These are phyloP conservation scores for Drosophila parabipectinata DNA, from an alignment of 1,140 invertebrate species.

Conservation along the genomic window DNA sequence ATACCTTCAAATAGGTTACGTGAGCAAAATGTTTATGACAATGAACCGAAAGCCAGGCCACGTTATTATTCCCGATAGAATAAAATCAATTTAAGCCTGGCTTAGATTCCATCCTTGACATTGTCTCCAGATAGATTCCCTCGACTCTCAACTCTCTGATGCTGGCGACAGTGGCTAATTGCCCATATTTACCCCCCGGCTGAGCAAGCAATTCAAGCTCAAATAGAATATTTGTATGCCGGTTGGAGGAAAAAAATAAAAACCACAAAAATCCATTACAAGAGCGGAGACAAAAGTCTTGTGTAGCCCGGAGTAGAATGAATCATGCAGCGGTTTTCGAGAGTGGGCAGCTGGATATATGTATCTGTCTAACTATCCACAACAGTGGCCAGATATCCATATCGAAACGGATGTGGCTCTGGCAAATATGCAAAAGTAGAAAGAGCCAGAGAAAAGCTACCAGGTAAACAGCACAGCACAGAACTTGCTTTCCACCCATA, in stretches of 20 bases:
- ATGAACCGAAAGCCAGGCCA: constrained; percentile 22
- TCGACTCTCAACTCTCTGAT: constrained; percentile 6
- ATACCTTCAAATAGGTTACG: constrained; percentile 45
- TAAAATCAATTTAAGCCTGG: constrained; percentile 8
- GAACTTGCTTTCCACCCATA: constrained; percentile 44
- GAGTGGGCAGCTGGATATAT: constrained; percentile 27
- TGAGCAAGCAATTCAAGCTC: constrained; percentile 34
- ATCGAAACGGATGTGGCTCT: constrained; percentile 47
- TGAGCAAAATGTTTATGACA: constrained; percentile 52
- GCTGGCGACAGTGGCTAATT: constrained; percentile 55
- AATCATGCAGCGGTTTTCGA: constrained; percentile 49
- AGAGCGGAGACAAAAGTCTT: constrained; percentile 60
- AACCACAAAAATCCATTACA: constrained; percentile 77
- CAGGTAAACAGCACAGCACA: constrained; percentile 30
- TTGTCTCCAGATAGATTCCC: constrained; percentile 32
- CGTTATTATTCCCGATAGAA: constrained; percentile 24
- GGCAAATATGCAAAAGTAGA: constrained; percentile 37
- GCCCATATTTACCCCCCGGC: constrained; percentile 58
- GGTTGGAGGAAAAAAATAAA: constrained; percentile 14
- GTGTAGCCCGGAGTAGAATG: constrained; percentile 41
- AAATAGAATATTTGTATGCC: constrained; percentile 34
- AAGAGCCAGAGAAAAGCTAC: constrained; percentile 1
- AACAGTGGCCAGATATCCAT: constrained; percentile 4
- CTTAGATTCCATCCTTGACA: constrained; percentile 20
- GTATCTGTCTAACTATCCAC: constrained; percentile 1